These are phyloP conservation scores for Brachypteracias leptosomus DNA, from an alignment of 2,113 vertebrate genomes.

Conservation along the genomic window DNA sequence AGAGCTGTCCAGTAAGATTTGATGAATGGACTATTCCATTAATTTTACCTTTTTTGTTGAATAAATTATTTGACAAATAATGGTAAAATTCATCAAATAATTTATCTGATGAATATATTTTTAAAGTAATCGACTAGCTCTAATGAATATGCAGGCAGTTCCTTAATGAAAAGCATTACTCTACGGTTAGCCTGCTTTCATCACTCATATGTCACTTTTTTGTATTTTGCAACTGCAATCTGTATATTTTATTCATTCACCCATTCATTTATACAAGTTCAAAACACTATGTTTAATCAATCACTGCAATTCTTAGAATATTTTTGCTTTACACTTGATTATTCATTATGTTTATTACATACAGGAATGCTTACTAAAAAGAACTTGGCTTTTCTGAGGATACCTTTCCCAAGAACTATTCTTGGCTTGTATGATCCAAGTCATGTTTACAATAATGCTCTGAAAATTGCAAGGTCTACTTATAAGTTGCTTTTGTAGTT, in stretches of 20 bases:
- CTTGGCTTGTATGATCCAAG: not conserved
- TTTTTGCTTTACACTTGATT: constrained; percentile 39
- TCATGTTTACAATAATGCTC: not conserved
- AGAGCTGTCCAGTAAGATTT: constrained; percentile 22
- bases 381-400: not conserved
- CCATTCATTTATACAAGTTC: constrained; percentile 51
- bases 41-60: constrained; percentile 61
- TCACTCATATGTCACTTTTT: constrained; percentile 48
- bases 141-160: constrained; percentile 62
- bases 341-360: not conserved
- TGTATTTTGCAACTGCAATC: constrained; percentile 42
- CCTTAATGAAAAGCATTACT: constrained; percentile 63
- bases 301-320: constrained; percentile 12
- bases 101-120: constrained; percentile 56
- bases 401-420: not conserved
- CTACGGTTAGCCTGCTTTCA: constrained; percentile 58
- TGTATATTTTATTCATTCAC: constrained; percentile 63
- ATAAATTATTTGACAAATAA: constrained; percentile 68
- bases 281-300: constrained; percentile 38
- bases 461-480: constrained; percentile 27
- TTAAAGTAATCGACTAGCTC: constrained; percentile 36
- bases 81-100: constrained; percentile 64
- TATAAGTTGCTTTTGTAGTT: not conserved
- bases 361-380: not conserved
- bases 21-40: constrained; percentile 42